phyloP scores from a whole-genome alignment of 2,888 invertebrate species.

The Patella ulyssiponensis region DNA sequence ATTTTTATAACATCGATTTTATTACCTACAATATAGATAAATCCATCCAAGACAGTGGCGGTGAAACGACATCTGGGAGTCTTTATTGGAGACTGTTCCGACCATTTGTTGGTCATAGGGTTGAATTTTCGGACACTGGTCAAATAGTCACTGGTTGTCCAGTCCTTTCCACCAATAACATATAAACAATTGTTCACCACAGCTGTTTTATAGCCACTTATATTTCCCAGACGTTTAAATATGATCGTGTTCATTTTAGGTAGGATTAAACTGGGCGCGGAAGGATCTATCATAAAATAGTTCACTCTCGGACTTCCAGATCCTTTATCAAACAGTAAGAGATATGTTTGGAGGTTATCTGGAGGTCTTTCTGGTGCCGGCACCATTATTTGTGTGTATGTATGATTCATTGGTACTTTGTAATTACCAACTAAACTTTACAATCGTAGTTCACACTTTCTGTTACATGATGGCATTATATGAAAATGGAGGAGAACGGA shows the following conservation, averaged over 20 bases:
- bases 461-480: too few species aligned
- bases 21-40: slow-evolving; percentile 59
- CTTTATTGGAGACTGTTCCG: slow-evolving; percentile 39
- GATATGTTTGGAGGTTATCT: slow-evolving; percentile 41
- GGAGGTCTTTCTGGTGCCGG: background rate
- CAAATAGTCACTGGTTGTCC: slow-evolving; percentile 50
- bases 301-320: slow-evolving; percentile 56
- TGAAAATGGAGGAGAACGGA: too few species aligned
- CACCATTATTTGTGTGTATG: too few species aligned
- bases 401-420: too few species aligned
- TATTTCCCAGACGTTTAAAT: slow-evolving; percentile 50
- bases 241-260: slow-evolving; percentile 55
- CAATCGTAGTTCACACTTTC: too few species aligned
- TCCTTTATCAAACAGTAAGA: slow-evolving; percentile 59
- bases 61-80: slow-evolving; percentile 56
- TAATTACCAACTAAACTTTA: too few species aligned
- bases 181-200: slow-evolving; percentile 55
- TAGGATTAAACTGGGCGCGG: slow-evolving; percentile 44
- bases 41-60: slow-evolving; percentile 55
- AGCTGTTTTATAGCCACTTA: slow-evolving; percentile 55
- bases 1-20: background rate
- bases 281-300: slow-evolving; percentile 63
- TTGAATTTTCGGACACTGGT: slow-evolving; percentile 53
- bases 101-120: slow-evolving; percentile 56
- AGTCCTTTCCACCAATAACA: slow-evolving; percentile 59